Evolutionary conservation across 2,888 invertebrate genomes (phyloP), one percentile per base, ranked within the genome.

Genomic region (Coelogynopora nodosa): DNA sequence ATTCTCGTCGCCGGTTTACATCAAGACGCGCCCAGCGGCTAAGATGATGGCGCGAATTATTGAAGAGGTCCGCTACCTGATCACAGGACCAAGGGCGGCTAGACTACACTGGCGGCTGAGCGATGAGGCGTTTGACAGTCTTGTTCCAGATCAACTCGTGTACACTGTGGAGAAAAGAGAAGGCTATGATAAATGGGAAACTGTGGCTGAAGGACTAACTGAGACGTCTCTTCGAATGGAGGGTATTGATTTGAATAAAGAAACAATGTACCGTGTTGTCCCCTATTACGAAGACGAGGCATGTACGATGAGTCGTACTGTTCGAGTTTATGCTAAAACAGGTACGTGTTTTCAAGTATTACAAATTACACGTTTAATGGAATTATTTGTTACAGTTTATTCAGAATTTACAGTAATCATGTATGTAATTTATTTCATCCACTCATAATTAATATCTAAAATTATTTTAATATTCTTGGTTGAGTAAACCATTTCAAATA

Each of bases 41-140:
- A 29, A 81, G 31, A 27, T 80, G 28, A 82, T 80, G 18, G 86
- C 67, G 10, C 86, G 80, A n/a, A 31, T 80, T 29, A 86, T 86
- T 27, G 80, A 86, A 30, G 74, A 30, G 1, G 2, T 86, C 29
- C 86, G 86, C 74, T 86, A 82, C 27, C 27, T 86, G 30, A 80
- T 86, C 23, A 82, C 67, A 0, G 80, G 80, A n/a, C 82, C 82
- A 0, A 31, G 18, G 30, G 82, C 27, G 28, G 29, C 82, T 0
- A 29, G 30, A 27, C 29, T 86, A 26, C 30, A 27, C 26, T 86
- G 86, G 86, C 80, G 80, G 13, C 31, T 86, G 18, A 29, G 29
- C 5, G 86, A 86, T n/a, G 74, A 74, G 0, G 80, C 80, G 1
- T 86, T 86, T 28, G 86, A 86, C 31, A 86, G 31, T 80, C 67